Conservation (phyloP, 2,888 invertebrate species). For the Hydrotaea cyrtoneurina region DNA sequence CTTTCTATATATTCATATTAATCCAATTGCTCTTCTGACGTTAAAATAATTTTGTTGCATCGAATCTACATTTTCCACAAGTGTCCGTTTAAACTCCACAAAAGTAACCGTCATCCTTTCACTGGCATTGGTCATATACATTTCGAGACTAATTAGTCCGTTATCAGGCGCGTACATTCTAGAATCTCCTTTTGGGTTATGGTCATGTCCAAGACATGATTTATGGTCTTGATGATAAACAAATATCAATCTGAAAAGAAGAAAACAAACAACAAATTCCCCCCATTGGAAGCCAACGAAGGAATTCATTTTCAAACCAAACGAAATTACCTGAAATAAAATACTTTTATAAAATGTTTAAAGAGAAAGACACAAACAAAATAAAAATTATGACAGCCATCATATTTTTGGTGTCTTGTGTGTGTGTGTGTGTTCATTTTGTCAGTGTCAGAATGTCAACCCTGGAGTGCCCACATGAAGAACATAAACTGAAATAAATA, state of each 20-base stretch:
- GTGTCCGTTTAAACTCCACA: no score
- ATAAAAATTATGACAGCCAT: slow-evolving; percentile 40
- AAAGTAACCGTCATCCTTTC: not conserved
- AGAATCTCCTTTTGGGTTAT: not conserved
- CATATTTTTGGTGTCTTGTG: slow-evolving; percentile 25
- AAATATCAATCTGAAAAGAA: slow-evolving; percentile 26
- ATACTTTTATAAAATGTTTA: not conserved
- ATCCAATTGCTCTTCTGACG: no score
- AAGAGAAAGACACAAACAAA: slow-evolving; percentile 12
- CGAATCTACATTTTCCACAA: no score
- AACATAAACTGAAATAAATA: not conserved
- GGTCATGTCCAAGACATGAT: slow-evolving; percentile 10
- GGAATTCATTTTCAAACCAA: not conserved
- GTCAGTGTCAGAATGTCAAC: slow-evolving; percentile 10
- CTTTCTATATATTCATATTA: no score
- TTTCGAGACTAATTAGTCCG: slow-evolving; percentile 13
- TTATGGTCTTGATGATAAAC: slow-evolving; percentile 38
- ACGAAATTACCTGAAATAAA: slow-evolving; percentile 35
- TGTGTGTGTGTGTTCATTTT: not conserved
- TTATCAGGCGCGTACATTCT: slow-evolving; percentile 17
- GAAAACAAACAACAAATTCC: slow-evolving; percentile 15
- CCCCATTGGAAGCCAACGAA: not conserved
- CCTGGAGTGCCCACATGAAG: slow-evolving; percentile 15
- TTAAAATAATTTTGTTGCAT: no score
- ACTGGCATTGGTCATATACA: no score